Conservation (phyloP, 2,888 invertebrate species). For the Elegia similella region DNA sequence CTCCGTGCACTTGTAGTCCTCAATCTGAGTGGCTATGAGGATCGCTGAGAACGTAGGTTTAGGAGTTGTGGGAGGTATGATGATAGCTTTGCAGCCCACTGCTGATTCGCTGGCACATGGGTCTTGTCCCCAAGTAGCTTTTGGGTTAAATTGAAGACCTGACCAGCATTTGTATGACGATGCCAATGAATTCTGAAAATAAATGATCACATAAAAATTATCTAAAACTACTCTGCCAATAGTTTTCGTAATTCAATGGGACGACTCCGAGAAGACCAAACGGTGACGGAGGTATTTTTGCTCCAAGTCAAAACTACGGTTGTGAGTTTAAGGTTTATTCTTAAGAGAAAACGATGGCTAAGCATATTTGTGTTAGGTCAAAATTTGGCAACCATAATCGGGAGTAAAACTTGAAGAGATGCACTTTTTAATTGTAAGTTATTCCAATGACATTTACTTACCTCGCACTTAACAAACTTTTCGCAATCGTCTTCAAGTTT, state of each 20-base stretch:
- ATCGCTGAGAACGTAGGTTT: neutral
- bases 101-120: slow-evolving; percentile 3
- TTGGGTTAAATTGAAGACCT: slow-evolving; percentile 3
- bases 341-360: no score
- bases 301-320: no score
- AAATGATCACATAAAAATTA: neutral
- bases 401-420: no score
- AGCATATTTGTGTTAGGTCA: no score
- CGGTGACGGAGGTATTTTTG: no score
- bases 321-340: no score
- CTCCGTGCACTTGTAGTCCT: neutral
- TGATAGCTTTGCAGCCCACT: neutral
- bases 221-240: no score
- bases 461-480: slow-evolving; percentile 5
- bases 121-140: slow-evolving; percentile 4
- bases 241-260: no score
- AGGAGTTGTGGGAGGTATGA: neutral
- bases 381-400: no score
- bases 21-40: neutral
- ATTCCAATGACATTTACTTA: neutral
- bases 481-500: neutral
- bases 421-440: no score
- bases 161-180: slow-evolving; percentile 1
- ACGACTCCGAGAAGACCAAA: no score
- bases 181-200: slow-evolving; percentile 4